phyloP scores from a whole-genome alignment of 1,140 invertebrate genomes.

The Lycorma delicatula region DNA sequence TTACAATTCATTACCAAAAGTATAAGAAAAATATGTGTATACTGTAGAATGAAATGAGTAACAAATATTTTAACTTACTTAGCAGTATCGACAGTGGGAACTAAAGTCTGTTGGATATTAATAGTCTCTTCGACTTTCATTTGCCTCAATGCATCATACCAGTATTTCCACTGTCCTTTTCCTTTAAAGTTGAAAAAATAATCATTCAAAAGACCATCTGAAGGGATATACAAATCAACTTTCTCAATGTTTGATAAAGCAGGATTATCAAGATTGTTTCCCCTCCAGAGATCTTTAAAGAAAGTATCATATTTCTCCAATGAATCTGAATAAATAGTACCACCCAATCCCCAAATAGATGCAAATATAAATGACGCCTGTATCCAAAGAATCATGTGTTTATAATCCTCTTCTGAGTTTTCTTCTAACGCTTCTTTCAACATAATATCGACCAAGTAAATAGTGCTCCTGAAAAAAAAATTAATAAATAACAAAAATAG shows the following conservation, averaged over 20 bases:
- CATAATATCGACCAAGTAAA: constrained; percentile 66
- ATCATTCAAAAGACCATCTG: constrained; percentile 67
- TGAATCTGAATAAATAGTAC: constrained; percentile 60
- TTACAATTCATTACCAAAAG: too few relatives aligned
- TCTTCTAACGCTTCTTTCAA: constrained; percentile 59
- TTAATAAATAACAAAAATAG: too few relatives aligned
- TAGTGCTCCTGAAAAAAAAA: constrained; percentile 44
- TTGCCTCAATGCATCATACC: constrained; percentile 53
- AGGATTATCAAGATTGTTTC: constrained; percentile 36
- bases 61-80: constrained; percentile 56
- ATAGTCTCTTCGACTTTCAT: constrained; percentile 50
- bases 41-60: too few relatives aligned
- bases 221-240: constrained; percentile 60
- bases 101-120: constrained; percentile 63
- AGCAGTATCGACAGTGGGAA: constrained; percentile 78
- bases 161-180: constrained; percentile 68
- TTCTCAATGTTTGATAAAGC: constrained; percentile 55
- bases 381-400: constrained; percentile 56
- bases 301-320: constrained; percentile 65
- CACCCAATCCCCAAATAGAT: constrained; percentile 74
- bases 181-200: constrained; percentile 64
- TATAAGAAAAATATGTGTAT: too few relatives aligned
- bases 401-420: constrained; percentile 48
- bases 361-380: constrained; percentile 68
- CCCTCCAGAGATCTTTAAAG: constrained; percentile 41